Evolutionary conservation across 2,113 vertebrate genomes (phyloP), one percentile per base, ranked within the genome.

Genomic region (Eulemur macaco): DNA sequence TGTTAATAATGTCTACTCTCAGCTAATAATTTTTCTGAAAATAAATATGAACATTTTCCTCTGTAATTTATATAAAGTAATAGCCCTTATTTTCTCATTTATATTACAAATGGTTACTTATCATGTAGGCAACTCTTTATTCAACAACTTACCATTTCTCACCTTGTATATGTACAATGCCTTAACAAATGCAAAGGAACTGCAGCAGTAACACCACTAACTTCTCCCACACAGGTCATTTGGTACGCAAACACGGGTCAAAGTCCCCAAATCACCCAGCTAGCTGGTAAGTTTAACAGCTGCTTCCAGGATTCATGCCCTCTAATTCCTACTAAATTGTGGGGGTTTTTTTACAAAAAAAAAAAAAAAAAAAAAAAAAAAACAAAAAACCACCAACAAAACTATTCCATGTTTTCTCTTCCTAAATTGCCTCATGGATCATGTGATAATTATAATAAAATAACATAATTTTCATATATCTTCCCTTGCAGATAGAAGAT

Each of bases 401-500:
- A 69, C 8, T 37, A 83, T 5, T 42, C 42, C 5, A 25, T 58
- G 3, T 76, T 64, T 77, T 23, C 37, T 92, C 52, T n/a, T 84
- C 31, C 27, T 34, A 77, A 86, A 63, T 42, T 64, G 56, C 56
- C 25, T 27, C 76, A 74, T 5, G 37, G 31, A 50, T 86, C 58
- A 86, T 54, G 11, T 23, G 8, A 81, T 80, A 85, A 78, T 81
- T 88, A 80, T 17, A 92, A 54, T 50, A 95, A 96, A 93, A 76
- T 69, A 77, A 88, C 8, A 90, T 80, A 71, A 85, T 96, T 88
- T 94, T 91, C 64, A 94, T 73, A 88, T 12, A 45, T 50, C 23
- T 54, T 76, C 63, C n/a, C 42, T 78, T 78, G 37, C 39, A 92
- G 95, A 64, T 50, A 81, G 52, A 96, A 96, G 58, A 96, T 77